phyloP scores from a whole-genome alignment of 2,113 vertebrate species.

The Atherinomorus stipes region DNA sequence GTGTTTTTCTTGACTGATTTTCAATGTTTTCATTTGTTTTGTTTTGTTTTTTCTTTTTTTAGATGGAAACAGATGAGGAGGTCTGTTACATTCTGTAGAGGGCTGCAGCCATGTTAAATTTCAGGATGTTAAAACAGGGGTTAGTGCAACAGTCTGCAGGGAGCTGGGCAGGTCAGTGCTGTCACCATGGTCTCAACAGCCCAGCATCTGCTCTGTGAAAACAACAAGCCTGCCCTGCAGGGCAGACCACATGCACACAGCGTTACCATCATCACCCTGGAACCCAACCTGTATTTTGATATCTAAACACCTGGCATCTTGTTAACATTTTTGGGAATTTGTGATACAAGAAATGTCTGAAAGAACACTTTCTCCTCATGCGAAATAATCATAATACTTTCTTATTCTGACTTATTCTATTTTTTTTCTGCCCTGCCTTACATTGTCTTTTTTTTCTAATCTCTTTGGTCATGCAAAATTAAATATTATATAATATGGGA shows the following conservation, averaged over 20 bases:
- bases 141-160: slow-evolving; percentile 10
- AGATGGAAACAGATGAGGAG: background rate
- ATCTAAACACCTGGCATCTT: slow-evolving; percentile 18
- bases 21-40: background rate
- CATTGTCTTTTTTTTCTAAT: slow-evolving; percentile 20
- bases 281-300: slow-evolving; percentile 3
- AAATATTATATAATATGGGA: slow-evolving; percentile 43
- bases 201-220: slow-evolving; percentile 38
- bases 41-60: slow-evolving; percentile 6
- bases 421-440: slow-evolving; percentile 19
- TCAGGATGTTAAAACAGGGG: background rate
- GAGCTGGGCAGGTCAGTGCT: slow-evolving; percentile 18
- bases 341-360: background rate
- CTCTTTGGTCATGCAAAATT: slow-evolving; percentile 38
- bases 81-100: background rate
- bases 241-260: slow-evolving; percentile 5
- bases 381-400: background rate
- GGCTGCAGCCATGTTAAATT: background rate
- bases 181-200: slow-evolving; percentile 5
- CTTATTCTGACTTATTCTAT: background rate
- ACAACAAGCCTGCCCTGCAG: slow-evolving; percentile 23
- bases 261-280: slow-evolving; percentile 2
- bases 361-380: background rate
- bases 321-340: background rate
- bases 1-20: background rate